These are phyloP conservation scores for Mobula birostris DNA, from an alignment of 2,113 vertebrate genomes.

Conservation along the genomic window DNA sequence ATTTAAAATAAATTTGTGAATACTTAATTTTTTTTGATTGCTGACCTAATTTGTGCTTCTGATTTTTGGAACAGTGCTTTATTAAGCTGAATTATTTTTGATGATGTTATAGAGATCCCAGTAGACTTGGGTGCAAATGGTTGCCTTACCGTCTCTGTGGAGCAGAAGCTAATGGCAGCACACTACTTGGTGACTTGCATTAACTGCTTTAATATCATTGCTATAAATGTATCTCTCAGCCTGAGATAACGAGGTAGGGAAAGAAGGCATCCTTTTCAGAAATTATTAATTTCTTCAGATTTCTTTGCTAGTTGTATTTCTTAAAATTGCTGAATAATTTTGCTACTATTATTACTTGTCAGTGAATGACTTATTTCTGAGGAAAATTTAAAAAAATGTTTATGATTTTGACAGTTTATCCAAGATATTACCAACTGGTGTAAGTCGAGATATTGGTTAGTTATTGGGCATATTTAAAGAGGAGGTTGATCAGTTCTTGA, in stretches of 20 bases:
- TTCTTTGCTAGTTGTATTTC: background rate
- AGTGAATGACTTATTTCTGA: background rate
- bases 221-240: background rate
- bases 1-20: constrained; percentile 7
- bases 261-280: background rate
- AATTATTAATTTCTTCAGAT: background rate
- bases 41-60: background rate
- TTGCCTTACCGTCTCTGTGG: background rate
- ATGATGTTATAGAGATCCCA: background rate
- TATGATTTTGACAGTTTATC: background rate
- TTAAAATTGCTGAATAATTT: background rate
- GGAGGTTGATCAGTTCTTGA: too few species aligned
- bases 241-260: too few species aligned
- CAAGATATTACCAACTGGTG: background rate
- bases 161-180: background rate
- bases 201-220: background rate
- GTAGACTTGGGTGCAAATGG: background rate
- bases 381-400: background rate
- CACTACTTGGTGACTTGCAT: background rate
- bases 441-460: background rate
- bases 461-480: too few species aligned
- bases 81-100: background rate
- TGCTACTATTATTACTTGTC: background rate
- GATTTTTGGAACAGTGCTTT: constrained; percentile 10
- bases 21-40: background rate